phyloP scores from a whole-genome alignment of 2,113 vertebrate genomes.

The Tinamus guttatus region DNA sequence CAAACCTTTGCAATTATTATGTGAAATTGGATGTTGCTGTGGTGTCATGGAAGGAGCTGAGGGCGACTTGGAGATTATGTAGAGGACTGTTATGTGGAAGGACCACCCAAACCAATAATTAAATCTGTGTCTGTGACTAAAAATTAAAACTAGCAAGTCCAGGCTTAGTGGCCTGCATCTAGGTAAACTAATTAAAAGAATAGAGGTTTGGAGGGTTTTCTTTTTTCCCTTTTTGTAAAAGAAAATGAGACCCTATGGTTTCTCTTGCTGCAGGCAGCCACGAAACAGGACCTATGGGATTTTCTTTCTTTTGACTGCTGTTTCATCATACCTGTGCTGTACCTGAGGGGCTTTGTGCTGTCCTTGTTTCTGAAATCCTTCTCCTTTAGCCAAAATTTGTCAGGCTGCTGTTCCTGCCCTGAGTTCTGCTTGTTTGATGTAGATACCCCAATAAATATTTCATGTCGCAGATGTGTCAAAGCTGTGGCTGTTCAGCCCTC shows the following conservation, averaged over 20 bases:
- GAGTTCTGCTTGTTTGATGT: conserved; percentile 6
- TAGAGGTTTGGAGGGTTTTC: not conserved
- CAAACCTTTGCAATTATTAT: not conserved
- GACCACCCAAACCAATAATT: not conserved
- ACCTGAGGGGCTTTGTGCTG: not conserved
- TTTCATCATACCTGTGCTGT: not conserved
- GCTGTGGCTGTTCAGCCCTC: not conserved
- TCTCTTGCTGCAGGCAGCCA: not conserved
- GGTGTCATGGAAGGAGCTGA: not conserved
- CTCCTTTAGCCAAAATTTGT: not conserved
- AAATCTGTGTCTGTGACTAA: not conserved
- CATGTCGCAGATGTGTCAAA: not conserved
- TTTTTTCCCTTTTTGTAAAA: not conserved
- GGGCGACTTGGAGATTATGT: not conserved
- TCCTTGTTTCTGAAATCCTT: not conserved
- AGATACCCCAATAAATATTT: not conserved
- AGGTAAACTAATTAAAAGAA: not conserved
- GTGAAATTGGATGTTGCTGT: not conserved
- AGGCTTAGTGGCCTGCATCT: not conserved
- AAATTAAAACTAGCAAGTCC: not conserved
- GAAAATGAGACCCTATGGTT: not conserved
- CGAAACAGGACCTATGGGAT: not conserved
- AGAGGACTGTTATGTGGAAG: not conserved
- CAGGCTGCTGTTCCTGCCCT: not conserved
- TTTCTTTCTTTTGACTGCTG: not conserved